Evolutionary conservation across 2,888 invertebrate genomes (phyloP), one percentile per base, ranked within the genome.

Genomic region (Lysandra bellargus): DNA sequence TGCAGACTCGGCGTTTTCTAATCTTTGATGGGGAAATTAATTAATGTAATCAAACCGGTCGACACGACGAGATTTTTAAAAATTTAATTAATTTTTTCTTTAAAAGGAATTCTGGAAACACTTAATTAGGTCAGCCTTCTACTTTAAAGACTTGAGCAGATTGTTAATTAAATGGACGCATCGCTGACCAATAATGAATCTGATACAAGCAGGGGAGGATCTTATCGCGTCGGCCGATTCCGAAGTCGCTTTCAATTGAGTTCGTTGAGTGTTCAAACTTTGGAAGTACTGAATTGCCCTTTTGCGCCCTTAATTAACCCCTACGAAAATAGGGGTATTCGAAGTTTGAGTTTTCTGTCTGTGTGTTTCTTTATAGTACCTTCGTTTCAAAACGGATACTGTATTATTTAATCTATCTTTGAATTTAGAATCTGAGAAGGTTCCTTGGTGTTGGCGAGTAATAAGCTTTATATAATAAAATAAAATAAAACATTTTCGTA

Each of bases 1-100:
- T 57, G 76, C 76, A 17, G 33, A 76, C 57, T 57, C 33, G 14
- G 33, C 76, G 23, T 76, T 76, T 76, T 76, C 76, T 76, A 33
- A 76, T 76, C 57, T 76, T 76, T 76, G 76, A 76, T 57, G 37
- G 53, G 14, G 30, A 57, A 76, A 57, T 76, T 76, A 76, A 76
- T 76, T 76, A 57, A 76, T 76, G 76, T 75, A 75, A 75, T 75
- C 33, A 76, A 76, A 76, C 76, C 17, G 33, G 53, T 76, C 76
- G 76, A 76, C 76, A 33, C 57, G 37, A 12, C 57, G 49, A 53
- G 76, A 57, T 57, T 76, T 53, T 76, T 6, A 76, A 75, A 37
- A 57, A 33, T 76, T 33, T 57, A 12, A 57, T 53, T 53, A 57
- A 17, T 33, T 76, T 76, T 76, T 76, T 23, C n/a, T 44, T 37